Base-by-base conservation (phyloP, 2,797 vertebrate species). In the Pachyuromys duprasi region DNA sequence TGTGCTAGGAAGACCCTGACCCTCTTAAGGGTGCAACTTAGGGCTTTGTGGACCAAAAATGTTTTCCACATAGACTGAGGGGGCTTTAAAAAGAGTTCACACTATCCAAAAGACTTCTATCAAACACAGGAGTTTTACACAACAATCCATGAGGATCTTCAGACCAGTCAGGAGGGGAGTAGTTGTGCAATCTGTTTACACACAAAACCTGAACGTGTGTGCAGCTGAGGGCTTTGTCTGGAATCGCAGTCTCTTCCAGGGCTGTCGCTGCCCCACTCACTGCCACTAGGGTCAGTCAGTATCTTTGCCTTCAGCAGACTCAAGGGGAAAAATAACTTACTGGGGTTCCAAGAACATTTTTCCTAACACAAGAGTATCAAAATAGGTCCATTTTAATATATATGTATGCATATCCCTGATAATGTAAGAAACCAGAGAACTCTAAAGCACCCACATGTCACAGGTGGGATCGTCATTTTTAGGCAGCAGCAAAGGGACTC, bases 341-440 rank as follows among this genome's bases (percentile, higher is more conserved):
- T 94, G 74, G 94, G 89, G 22, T 65, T 92, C 89, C 97, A 94
- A 81, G 69, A 96, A 94, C 65, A 76, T 91, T 97, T 49, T 97
- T 83, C 11, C 63, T 96, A 97, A 92, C 82, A 97, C 13, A 96
- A 81, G 42, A 91, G 86, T 76, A 97, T 96, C 90, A 95, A 97
- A 96, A 93, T 89, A 97, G 96, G 91, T 87, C 89, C 70, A 82
- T 86, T 98, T 97, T 80, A 97, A 97, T 97, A 96, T 78, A 97
- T 42, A 96, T 89, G 86, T 95, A 96, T 87, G 95, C 96, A 96
- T 96, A 97, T 97, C 97, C 97, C 97, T 97, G 97, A 98, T 97
- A 96, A 93, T 74, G 93, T 81, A 91, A 92, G 90, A 93, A 96
- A 95, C 92, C 90, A 91, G 93, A 97, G 92, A 90, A 95, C 95